Evolutionary conservation across 2,888 invertebrate genomes (phyloP).

Genomic region (Stenichneumon culpator): DNA sequence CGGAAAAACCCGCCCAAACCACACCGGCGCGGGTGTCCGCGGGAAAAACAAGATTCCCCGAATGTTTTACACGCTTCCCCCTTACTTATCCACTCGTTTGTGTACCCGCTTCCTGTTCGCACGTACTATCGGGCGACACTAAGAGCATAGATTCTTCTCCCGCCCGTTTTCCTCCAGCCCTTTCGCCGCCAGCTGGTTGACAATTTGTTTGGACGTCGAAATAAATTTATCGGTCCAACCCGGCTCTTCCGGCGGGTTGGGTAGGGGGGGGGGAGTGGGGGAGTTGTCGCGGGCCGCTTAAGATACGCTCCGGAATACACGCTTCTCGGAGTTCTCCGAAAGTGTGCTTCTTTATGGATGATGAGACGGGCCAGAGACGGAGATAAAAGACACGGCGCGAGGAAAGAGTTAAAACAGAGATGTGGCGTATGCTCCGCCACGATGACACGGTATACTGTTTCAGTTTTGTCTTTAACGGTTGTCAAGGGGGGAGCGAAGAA

Average conservation of each 20-base stretch:
- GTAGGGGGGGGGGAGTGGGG: neutral
- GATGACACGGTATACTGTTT: constrained; percentile 69
- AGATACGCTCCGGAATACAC: constrained; percentile 49
- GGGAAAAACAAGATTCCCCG: constrained; percentile 27
- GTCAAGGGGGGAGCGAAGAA: constrained; percentile 65
- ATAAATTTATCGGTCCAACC: constrained; percentile 58
- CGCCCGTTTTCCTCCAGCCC: neutral
- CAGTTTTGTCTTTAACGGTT: constrained; percentile 75
- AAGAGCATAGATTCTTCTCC: constrained; percentile 6
- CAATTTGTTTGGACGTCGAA: constrained; percentile 65
- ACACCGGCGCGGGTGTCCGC: neutral
- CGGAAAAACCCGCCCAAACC: constrained; percentile 2
- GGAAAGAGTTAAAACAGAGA: constrained; percentile 49
- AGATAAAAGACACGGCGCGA: constrained; percentile 34
- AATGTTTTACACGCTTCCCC: constrained; percentile 36
- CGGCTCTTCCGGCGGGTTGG: neutral
- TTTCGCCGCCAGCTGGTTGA: constrained; percentile 37
- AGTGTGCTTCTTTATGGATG: constrained; percentile 42
- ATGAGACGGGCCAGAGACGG: constrained; percentile 16
- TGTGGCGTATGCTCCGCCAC: constrained; percentile 37
- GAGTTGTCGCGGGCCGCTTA: neutral
- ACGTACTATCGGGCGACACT: constrained; percentile 1
- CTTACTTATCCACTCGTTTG: constrained; percentile 47
- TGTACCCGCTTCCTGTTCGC: constrained; percentile 27
- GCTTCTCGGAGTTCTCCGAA: constrained; percentile 53